These are phyloP conservation scores for Heliconius hortense DNA, from an alignment of 2,888 invertebrate species.

Conservation along the genomic window DNA sequence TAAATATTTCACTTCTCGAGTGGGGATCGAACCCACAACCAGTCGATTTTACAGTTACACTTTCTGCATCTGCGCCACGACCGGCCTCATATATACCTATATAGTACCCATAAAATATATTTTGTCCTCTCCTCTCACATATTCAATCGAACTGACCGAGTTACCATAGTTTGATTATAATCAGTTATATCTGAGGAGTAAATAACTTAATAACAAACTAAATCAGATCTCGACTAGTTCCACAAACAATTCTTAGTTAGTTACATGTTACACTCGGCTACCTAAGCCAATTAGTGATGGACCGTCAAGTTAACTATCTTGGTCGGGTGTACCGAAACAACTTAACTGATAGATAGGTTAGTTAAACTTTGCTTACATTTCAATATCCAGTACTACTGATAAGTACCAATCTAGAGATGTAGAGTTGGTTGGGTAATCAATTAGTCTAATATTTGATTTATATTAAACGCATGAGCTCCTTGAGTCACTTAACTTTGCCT, in stretches of 20 bases:
- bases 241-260: slow-evolving; percentile 24
- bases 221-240: slow-evolving; percentile 6
- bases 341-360: slow-evolving; percentile 4
- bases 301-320: slow-evolving; percentile 23
- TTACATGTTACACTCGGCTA: slow-evolving; percentile 11
- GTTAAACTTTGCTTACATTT: slow-evolving; percentile 8
- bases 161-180: neutral
- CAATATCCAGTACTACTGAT: neutral
- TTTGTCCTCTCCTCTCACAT: neutral
- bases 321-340: slow-evolving; percentile 2
- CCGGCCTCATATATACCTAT: no score
- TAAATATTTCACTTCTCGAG: no score
- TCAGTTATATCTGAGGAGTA: slow-evolving; percentile 16
- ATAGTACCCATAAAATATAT: no score
- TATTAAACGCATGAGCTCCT: no score
- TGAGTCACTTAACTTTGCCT: no score
- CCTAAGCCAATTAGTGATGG: slow-evolving; percentile 24
- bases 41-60: no score
- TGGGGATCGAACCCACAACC: no score
- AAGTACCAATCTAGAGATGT: neutral
- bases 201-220: slow-evolving; percentile 18
- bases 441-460: no score
- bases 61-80: no score
- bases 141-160: neutral
- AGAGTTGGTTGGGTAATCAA: neutral